Base-by-base conservation (phyloP, 2,888 invertebrate genomes). In the Perizoma flavofasciatum region DNA sequence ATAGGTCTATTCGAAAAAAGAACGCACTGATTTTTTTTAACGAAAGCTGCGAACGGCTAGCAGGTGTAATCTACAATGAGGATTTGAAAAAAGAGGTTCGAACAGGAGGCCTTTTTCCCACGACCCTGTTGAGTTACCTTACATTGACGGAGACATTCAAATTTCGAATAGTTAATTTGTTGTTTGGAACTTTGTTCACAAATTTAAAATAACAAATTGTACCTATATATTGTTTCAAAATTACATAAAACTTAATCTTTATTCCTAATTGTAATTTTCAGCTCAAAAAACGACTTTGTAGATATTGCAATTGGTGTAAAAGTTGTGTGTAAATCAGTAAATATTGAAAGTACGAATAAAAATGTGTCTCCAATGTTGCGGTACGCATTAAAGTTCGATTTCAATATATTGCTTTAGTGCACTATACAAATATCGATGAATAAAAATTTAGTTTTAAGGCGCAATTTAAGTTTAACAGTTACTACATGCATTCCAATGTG, bases 81-180 rank as follows among this genome's bases (percentile, higher is more conserved):
- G 82, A 84, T 90, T 89, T 86, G 86, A 88, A 89, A 88, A 89
- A 89, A 85, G 84, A 85, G 82, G 79, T 82, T 79, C 78, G 84
- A 88, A 86, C 90, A 90, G 91, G 81, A 90, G 91, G 90, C 90
- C 83, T 86, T 89, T 88, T 92, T 91, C 91, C 91, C 91, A 92
- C 91, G 91, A 81, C 86, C 84, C 81, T 81, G 83, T 82, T 82
- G 84, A 83, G 58, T 58, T 58, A 50, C 56, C 56, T 49, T 82
- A 82, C 83, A 57, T 46, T 47, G 34, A 44, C 33, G 40, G 63
- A 65, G 63, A 68, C 66, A 66, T 87, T 86, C 79, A 77, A 83
- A 77, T 80, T 82, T 83, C 69, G 78, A 83, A 62, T 55, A 54
- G 41, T 46, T 51, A 22, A 44, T 6, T 9, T 37, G 33, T 48